phyloP scores from a whole-genome alignment of 2,888 invertebrate species.

The Deilephila elpenor region DNA sequence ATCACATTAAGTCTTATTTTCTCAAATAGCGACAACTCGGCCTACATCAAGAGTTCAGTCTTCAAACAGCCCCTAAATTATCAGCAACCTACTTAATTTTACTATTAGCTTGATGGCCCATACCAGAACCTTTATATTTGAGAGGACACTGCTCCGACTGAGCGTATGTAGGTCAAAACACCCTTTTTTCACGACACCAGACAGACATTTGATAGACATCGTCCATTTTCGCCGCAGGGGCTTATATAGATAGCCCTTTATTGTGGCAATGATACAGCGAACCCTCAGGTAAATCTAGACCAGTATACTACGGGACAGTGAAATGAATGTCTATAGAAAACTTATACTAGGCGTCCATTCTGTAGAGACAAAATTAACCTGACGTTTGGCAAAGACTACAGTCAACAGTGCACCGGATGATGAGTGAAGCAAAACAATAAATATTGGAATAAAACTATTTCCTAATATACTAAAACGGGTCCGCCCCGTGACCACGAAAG shows the following conservation, averaged over 20 bases:
- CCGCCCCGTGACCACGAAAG: no score
- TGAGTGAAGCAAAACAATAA: no score
- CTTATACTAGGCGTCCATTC: no score
- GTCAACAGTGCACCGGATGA: no score
- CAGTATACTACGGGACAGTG: no score
- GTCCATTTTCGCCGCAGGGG: slow-evolving; percentile 9
- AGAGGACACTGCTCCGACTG: slow-evolving; percentile 18
- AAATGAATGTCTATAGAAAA: no score
- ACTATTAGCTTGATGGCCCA: slow-evolving; percentile 16
- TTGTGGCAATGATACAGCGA: slow-evolving; percentile 5
- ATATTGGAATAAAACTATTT: no score
- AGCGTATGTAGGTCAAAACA: slow-evolving; percentile 20
- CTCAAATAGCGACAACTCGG: neutral
- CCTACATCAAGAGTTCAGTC: neutral
- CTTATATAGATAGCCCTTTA: neutral
- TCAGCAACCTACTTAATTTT: slow-evolving; percentile 1
- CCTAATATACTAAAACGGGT: no score
- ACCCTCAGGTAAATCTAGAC: slow-evolving; percentile 6
- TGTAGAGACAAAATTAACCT: no score
- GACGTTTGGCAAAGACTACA: no score
- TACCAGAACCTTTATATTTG: slow-evolving; percentile 17
- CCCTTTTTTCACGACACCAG: slow-evolving; percentile 21
- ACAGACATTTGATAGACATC: slow-evolving; percentile 20
- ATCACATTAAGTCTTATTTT: neutral
- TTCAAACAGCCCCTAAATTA: neutral